Percentiles rank a stretch among this genome's conserved stretches.
phyloP scores from a whole-genome alignment of 2,888 invertebrate species.

The Trisateles emortualis region DNA sequence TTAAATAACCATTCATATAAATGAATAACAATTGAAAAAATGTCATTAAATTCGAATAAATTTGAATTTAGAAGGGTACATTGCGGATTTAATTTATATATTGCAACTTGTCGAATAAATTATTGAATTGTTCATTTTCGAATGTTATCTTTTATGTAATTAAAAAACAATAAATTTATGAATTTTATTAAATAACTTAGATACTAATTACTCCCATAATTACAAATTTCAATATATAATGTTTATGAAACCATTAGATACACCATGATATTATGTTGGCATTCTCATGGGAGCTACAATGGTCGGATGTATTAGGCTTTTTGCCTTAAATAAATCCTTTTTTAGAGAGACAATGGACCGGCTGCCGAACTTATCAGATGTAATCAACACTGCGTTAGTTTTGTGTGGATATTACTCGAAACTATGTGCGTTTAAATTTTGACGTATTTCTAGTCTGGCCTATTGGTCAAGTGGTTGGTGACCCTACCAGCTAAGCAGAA shows the following conservation, averaged over 20 bases:
- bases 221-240: conserved; percentile 19
- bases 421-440: neutral
- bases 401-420: conserved; percentile 57
- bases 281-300: conserved; percentile 68
- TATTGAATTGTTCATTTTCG: too few species aligned
- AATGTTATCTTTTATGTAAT: too few species aligned
- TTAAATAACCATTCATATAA: too few species aligned
- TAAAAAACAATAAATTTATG: too few species aligned
- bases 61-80: too few species aligned
- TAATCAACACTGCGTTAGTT: conserved; percentile 62
- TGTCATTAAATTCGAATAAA: too few species aligned
- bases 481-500: neutral
- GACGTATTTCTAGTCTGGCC: too few species aligned
- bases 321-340: conserved; percentile 80
- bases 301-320: conserved; percentile 81
- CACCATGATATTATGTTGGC: conserved; percentile 46
- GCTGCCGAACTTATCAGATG: conserved; percentile 73
- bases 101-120: too few species aligned
- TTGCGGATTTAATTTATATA: too few species aligned
- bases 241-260: conserved; percentile 33
- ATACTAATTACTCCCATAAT: neutral
- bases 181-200: too few species aligned
- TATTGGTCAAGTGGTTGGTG: neutral
- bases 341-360: conserved; percentile 79
- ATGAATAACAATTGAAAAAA: too few species aligned